Conservation (phyloP, 2,888 invertebrate genomes). For the Acronicta alni region DNA sequence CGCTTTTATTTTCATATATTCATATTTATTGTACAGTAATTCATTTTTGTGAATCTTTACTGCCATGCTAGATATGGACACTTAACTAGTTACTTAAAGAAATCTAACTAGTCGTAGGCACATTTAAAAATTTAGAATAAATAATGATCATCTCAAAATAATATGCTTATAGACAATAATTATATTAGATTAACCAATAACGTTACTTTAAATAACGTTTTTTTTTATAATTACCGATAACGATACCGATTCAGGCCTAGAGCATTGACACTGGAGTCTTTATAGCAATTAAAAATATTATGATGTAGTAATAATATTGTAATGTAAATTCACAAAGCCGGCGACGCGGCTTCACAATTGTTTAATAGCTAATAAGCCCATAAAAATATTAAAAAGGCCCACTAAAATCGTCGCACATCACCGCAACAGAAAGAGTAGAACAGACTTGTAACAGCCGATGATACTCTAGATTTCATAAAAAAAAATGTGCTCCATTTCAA, state of each 20-base stretch:
- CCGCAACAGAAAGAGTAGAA: too few species aligned
- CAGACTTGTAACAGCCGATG: too few species aligned
- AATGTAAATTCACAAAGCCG: too few species aligned
- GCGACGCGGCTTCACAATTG: too few species aligned
- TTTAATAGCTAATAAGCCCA: too few species aligned
- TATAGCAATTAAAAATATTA: too few species aligned
- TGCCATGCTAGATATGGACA: conserved; percentile 62
- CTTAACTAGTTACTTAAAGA: conserved; percentile 55
- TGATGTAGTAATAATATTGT: too few species aligned
- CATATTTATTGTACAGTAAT: conserved; percentile 58
- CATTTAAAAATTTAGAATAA: conserved; percentile 54
- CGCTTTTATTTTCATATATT: conserved; percentile 58
- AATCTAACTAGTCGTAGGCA: conserved; percentile 71
- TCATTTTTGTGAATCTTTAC: conserved; percentile 61
- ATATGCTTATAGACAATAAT: conserved; percentile 55
- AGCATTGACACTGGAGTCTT: conserved; percentile 4
- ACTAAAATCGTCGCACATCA: too few species aligned
- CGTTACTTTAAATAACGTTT: conserved; percentile 32
- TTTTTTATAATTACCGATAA: conserved; percentile 28
- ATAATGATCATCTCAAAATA: conserved; percentile 46
- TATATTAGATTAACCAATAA: conserved; percentile 32
- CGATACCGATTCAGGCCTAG: conserved; percentile 9
- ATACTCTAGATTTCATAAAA: too few species aligned
- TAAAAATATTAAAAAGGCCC: too few species aligned
- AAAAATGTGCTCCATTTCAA: conserved; percentile 7